Evolutionary conservation across 2,113 vertebrate genomes (phyloP), one percentile per base, ranked within the genome.

Genomic region (Egretta garzetta): DNA sequence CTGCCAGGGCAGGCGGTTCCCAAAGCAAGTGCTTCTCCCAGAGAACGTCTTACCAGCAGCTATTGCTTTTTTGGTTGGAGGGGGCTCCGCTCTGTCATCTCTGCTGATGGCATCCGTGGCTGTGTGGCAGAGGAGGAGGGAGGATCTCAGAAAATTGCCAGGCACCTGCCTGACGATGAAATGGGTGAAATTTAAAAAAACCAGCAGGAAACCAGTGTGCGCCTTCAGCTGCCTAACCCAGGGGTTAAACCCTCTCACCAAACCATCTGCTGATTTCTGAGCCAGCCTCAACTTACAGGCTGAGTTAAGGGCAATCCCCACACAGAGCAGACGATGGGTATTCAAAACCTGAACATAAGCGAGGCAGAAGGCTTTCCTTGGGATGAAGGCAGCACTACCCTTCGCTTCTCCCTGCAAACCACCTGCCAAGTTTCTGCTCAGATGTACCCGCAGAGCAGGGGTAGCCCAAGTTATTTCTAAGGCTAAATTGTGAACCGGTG

Each of bases 261-360:
- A 86, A 32, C 15, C 37, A 59, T 35, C 27, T 73, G 20, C 47
- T 79, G 21, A 37, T 77, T 93, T 84, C 47, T 56, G 64, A 89
- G 60, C 39, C 83, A 84, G 32, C 32, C 80, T 62, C 70, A 85
- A 59, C 76, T 80, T 67, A 50, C 41, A 67, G 58, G 37, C 50
- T 67, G 50, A 56, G 10, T 74, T 63, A 86, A 86, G 67, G 62
- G 62, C 45, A n/a, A 58, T 37, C 27, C 22, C n/a, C 58, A 58
- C 0, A 3, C 37, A 55, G 41, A 86, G 24, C 27, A 70, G 73
- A 67, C 0, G 0, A 28, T 60, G 20, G 63, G 6, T 71, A 76
- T 37, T 35, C 33, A 60, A 90, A 79, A 37, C 28, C 5, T 66
- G 33, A 90, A 33, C 11, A 13, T 20, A 39, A 64, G 12, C 1